Base-by-base conservation (phyloP, 2,113 vertebrate species). In the Zosterops hypoxanthus region DNA sequence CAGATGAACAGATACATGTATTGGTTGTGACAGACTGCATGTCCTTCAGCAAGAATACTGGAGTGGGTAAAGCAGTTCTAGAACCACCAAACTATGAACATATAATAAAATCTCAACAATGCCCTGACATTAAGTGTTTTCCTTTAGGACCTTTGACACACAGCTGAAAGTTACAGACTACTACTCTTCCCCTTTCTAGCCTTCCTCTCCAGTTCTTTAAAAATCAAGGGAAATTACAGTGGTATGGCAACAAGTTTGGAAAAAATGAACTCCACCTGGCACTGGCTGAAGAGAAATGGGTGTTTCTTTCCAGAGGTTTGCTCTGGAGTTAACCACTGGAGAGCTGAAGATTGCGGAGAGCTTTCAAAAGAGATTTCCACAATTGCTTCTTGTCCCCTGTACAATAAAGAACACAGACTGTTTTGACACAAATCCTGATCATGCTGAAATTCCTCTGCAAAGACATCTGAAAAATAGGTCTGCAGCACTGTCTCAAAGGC, bases 261-360 rank as follows among this genome's bases (percentile, higher is more conserved):
- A 76, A 82, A 76, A 76, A 53, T 55, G 2, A 47, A 52, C 86
- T 85, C 96, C 96, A 99, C 99, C 98, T 99, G 99, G 97, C 99
- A 99, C 88, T 99, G 99, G 95, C 99, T 99, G 97, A 99, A 99
- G 92, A 99, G 99, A 96, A 99, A 99, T 0, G 99, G 99, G 12
- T 99, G 98, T 20, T 98, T 96, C 96, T 99, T 99, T 52, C 99
- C 99, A 6, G 99, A 99, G 10, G 99, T 99, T 96, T 99, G 99
- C 34, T 98, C 98, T 22, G 99, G 98, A 39, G 97, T 98, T 92
- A 99, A 98, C 99, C 99, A 99, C 82, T 99, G 99, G 79, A 99
- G 98, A 23, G 99, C 99, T 14, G 98, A 98, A 9, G 99, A 99
- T 9, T 96, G 97, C 1, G 99, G 99, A 73, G 99, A 98, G 2